Percentiles rank a stretch among this genome's conserved stretches.
These are phyloP conservation scores for Argopecten irradians DNA, from an alignment of 1,140 invertebrate genomes.

Conservation along the genomic window DNA sequence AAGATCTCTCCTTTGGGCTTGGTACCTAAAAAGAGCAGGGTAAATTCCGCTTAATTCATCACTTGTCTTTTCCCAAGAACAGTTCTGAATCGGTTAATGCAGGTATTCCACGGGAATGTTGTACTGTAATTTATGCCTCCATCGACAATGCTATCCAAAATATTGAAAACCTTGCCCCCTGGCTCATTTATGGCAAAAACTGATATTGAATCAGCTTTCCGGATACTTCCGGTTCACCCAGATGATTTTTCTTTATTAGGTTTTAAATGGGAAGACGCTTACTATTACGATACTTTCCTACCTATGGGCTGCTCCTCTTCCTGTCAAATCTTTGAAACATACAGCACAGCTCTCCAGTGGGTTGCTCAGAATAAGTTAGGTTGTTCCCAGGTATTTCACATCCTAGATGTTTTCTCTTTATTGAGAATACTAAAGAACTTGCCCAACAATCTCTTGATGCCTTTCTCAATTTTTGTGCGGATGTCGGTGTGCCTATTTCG, in stretches of 20 bases:
- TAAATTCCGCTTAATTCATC: conserved; percentile 51
- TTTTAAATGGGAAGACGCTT: conserved; percentile 28
- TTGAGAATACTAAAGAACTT: not conserved
- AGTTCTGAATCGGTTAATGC: conserved; percentile 43
- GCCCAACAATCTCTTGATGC: not conserved
- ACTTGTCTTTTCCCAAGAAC: conserved; percentile 45
- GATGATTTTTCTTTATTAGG: conserved; percentile 39
- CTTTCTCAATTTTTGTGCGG: conserved; percentile 29
- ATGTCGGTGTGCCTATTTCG: conserved; percentile 23
- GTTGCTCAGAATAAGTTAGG: not conserved
- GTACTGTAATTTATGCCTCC: conserved; percentile 37
- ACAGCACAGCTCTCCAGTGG: conserved; percentile 44
- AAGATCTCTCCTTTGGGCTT: conserved; percentile 16
- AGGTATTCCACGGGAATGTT: conserved; percentile 35
- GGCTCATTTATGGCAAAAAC: conserved; percentile 33
- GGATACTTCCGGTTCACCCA: conserved; percentile 31
- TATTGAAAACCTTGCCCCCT: conserved; percentile 27
- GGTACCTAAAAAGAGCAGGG: conserved; percentile 27
- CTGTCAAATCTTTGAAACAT: conserved; percentile 38
- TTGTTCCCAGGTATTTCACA: conserved; percentile 16
- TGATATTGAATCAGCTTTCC: conserved; percentile 45
- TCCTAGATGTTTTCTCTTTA: conserved; percentile 52
- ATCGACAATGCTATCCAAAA: conserved; percentile 38
- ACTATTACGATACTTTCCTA: conserved; percentile 40
- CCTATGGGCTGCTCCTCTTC: conserved; percentile 34